These are phyloP conservation scores for Falcunculus frontatus DNA, from an alignment of 2,113 vertebrate genomes.

Conservation along the genomic window DNA sequence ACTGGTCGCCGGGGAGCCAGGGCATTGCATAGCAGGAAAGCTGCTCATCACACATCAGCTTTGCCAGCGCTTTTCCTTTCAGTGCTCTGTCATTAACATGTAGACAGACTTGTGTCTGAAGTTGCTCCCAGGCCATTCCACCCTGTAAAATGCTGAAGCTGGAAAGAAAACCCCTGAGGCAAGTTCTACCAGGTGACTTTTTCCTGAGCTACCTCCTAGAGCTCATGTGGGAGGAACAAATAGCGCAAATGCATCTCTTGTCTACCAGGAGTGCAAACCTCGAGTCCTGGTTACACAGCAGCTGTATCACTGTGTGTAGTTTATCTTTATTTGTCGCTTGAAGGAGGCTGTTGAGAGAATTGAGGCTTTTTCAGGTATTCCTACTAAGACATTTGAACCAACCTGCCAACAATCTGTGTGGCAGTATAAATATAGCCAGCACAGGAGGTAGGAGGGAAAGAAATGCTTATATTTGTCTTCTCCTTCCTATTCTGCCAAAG, in stretches of 20 bases:
- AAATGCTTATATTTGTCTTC: neutral
- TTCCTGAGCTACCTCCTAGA: neutral
- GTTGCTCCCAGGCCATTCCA: neutral
- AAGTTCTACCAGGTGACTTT: neutral
- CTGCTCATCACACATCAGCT: neutral
- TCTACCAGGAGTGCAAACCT: neutral
- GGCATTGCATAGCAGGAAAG: neutral
- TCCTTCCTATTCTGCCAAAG: neutral
- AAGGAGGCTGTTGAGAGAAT: neutral
- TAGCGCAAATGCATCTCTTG: neutral
- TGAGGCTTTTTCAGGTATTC: conserved; percentile 10
- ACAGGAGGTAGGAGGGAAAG: neutral
- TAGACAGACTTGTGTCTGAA: neutral
- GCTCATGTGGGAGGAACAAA: neutral
- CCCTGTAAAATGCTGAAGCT: neutral
- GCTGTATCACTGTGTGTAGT: neutral
- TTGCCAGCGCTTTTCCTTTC: neutral
- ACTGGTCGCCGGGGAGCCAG: neutral
- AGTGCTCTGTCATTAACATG: neutral
- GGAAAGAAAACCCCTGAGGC: neutral
- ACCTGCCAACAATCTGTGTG: neutral
- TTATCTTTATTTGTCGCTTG: neutral
- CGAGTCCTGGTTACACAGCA: neutral
- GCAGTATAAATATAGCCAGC: neutral
- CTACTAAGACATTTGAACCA: neutral